Percentiles rank a stretch among this genome's conserved stretches.
Evolutionary conservation across 2,888 invertebrate species (phyloP).

Genomic region (Andrena bucephala): DNA sequence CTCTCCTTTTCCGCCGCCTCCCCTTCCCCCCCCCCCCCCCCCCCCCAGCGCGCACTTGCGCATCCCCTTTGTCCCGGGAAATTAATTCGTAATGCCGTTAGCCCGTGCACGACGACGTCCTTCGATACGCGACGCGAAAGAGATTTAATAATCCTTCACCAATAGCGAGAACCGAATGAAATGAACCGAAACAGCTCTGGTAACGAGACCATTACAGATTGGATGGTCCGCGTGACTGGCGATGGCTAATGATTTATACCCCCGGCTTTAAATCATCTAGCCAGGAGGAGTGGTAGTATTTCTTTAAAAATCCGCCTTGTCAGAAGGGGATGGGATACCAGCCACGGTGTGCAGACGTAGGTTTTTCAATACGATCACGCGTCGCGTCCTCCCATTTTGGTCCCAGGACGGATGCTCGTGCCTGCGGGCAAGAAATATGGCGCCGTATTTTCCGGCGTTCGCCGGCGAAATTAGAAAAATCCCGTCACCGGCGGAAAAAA

Average conservation of each 20-base stretch:
- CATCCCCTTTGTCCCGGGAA: constrained; percentile 44
- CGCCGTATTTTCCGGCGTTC: constrained; percentile 17
- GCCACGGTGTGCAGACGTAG: background rate
- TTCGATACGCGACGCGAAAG: constrained; percentile 25
- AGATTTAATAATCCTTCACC: constrained; percentile 40
- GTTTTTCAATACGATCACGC: background rate
- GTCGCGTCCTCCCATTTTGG: background rate
- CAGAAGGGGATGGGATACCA: background rate
- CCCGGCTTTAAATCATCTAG: no score
- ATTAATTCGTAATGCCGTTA: constrained; percentile 55
- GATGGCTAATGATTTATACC: no score
- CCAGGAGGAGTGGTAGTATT: no score
- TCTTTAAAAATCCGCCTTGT: no score
- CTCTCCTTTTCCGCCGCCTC: constrained; percentile 5
- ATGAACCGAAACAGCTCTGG: no score
- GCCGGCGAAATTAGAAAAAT: constrained; percentile 40
- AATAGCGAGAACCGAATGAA: background rate
- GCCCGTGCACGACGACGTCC: constrained; percentile 21
- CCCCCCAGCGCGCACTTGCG: background rate
- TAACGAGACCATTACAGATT: no score
- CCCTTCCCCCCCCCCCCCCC: no score
- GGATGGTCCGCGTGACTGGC: no score
- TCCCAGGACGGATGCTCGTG: background rate
- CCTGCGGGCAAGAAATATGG: constrained; percentile 18
- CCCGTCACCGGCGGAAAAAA: background rate